Evolutionary conservation across 2,113 vertebrate genomes (phyloP), one percentile per base, ranked within the genome.

Genomic region (Sylvia atricapilla): DNA sequence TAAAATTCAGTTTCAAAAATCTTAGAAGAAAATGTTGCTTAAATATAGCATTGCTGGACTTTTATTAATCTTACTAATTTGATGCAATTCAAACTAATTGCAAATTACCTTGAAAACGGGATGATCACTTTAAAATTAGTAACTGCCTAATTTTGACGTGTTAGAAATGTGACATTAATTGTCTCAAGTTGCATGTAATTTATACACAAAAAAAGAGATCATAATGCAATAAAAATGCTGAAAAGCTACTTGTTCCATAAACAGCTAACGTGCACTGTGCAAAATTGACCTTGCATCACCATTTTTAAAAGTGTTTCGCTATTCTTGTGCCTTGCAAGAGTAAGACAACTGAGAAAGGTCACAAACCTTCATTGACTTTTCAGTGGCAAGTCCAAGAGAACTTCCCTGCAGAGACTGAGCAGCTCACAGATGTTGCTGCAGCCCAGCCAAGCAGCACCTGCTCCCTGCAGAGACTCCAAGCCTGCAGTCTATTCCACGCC

Each of bases 1-100:
- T 72, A 89, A 84, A 95, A 91, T 35, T 23, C 35, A 46, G 14
- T 67, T 89, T 46, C 20, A 86, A 79, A 83, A 80, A 46, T 62
- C 37, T 68, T 58, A 56, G 8, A 64, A 73, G 25, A 83, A 86
- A 86, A 84, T 1, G 0, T 50, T 76, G 41, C 55, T 86, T 78
- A 85, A 56, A 56, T 69, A 50, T 2, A 73, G 15, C 35, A 21
- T 41, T 68, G 22, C 9, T 74, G 15, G 28, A 12, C 24, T 75
- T 62, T 83, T 41, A 43, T 6, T 9, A 30, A 43, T 52, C 7
- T 35, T 50, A 59, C 27, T 64, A 31, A 43, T 68, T 47, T 55
- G 24, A 67, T 1, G 8, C 41, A 83, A 86, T 37, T 89, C 37
- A 69, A 69, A 46, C 5, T n/a, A 76, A 84, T 20, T 87, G 58